Conservation (phyloP, 2,113 vertebrate genomes). For the Tor tambroides region DNA sequence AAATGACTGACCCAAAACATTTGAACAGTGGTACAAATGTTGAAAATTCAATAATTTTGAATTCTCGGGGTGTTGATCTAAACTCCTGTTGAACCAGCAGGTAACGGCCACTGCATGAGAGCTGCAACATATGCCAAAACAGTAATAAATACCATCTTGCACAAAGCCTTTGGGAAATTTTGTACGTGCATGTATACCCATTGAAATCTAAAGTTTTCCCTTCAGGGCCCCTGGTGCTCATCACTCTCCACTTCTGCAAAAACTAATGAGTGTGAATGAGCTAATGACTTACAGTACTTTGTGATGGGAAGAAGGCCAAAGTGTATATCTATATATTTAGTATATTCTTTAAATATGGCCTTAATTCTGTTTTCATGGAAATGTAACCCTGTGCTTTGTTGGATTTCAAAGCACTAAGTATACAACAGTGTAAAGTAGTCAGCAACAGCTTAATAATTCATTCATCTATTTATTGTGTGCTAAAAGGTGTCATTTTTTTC, state of each 20-base stretch:
- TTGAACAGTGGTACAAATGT: not conserved
- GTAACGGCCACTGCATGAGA: not conserved
- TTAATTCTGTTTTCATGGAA: not conserved
- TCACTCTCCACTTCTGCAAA: not conserved
- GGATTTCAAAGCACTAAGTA: slow-evolving; percentile 1
- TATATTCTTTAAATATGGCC: not conserved
- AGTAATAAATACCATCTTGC: not conserved
- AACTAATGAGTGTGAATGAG: not conserved
- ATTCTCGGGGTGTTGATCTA: not conserved
- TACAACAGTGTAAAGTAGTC: not conserved
- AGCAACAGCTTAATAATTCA: not conserved
- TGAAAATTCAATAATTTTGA: not conserved
- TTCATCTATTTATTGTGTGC: not conserved
- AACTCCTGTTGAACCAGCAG: not conserved
- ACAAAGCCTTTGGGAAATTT: not conserved
- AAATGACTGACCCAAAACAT: not conserved
- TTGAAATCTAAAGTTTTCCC: slow-evolving; percentile 14
- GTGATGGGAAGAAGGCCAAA: not conserved
- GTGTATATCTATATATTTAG: not conserved
- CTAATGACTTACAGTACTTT: not conserved
- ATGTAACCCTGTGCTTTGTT: not conserved
- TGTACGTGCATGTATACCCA: not conserved
- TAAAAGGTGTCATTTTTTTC: not conserved
- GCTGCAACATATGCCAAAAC: not conserved
- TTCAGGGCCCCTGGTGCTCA: not conserved